phyloP scores from a whole-genome alignment of 2,888 invertebrate genomes.

The Dichetophora obliterata region DNA sequence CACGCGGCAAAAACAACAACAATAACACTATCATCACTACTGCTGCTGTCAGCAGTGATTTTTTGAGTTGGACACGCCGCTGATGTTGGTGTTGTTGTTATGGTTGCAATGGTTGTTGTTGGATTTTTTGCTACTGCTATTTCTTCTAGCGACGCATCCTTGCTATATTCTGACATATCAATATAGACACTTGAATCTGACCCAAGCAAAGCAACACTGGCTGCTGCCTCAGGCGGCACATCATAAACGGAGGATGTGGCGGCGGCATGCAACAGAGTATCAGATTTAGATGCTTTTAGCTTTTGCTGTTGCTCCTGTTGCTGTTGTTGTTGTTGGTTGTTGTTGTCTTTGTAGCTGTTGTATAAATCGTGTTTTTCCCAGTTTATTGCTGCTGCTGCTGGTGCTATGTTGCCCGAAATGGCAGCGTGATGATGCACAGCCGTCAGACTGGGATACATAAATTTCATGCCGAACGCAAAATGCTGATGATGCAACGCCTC shows the following conservation, averaged over 20 bases:
- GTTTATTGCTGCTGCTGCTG: slow-evolving; percentile 48
- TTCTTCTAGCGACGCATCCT: slow-evolving; percentile 33
- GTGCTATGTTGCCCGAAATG: slow-evolving; percentile 28
- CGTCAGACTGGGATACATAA: slow-evolving; percentile 65
- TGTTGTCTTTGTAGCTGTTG: slow-evolving; percentile 52
- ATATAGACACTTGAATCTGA: slow-evolving; percentile 2
- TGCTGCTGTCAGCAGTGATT: slow-evolving; percentile 26
- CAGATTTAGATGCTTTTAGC: slow-evolving; percentile 43
- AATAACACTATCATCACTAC: slow-evolving; percentile 57
- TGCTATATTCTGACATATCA: slow-evolving; percentile 44
- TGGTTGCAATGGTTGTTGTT: slow-evolving; percentile 47
- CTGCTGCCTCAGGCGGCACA: slow-evolving; percentile 37
- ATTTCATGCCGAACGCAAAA: slow-evolving; percentile 67
- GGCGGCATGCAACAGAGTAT: slow-evolving; percentile 41
- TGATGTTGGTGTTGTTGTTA: slow-evolving; percentile 47
- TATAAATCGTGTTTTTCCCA: slow-evolving; percentile 61
- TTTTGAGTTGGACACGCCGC: neutral
- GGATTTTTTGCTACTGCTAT: slow-evolving; percentile 25
- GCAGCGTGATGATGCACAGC: slow-evolving; percentile 61
- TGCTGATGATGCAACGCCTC: slow-evolving; percentile 74
- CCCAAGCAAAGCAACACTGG: neutral
- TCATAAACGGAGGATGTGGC: slow-evolving; percentile 48
- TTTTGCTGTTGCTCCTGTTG: slow-evolving; percentile 41
- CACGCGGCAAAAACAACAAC: slow-evolving; percentile 61
- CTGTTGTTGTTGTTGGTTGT: slow-evolving; percentile 48